phyloP scores from a whole-genome alignment of 2,113 vertebrate genomes.

The Cottus gobio region DNA sequence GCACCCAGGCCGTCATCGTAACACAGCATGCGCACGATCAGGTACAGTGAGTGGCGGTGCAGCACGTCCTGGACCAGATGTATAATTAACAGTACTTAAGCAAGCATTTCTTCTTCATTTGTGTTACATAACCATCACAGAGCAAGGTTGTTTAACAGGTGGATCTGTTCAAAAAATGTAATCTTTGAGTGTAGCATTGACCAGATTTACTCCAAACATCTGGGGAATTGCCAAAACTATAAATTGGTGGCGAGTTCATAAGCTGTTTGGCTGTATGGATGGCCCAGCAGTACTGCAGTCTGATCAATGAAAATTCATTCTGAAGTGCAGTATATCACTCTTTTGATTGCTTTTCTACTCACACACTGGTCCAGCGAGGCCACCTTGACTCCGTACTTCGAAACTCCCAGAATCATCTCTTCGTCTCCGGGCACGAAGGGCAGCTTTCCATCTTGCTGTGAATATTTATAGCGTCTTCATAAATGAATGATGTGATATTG shows the following conservation, averaged over 20 bases:
- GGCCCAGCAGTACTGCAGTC: constrained; percentile 5
- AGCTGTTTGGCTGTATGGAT: neutral
- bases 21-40: constrained; percentile 96
- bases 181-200: neutral
- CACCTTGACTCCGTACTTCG: constrained; percentile 96
- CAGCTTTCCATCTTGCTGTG: constrained; percentile 97
- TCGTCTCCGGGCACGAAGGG: constrained; percentile 95
- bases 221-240: neutral
- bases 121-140: neutral
- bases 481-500: neutral
- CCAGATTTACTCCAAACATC: neutral
- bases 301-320: constrained; percentile 10
- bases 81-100: neutral
- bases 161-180: neutral
- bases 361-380: constrained; percentile 95
- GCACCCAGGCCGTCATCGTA: constrained; percentile 96
- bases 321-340: neutral
- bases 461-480: neutral
- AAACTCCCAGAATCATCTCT: constrained; percentile 94
- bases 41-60: constrained; percentile 93
- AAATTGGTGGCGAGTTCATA: constrained; percentile 15
- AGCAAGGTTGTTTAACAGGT: neutral
- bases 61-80: constrained; percentile 87
- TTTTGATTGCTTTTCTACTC: constrained; percentile 73
- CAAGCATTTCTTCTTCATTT: neutral